Base-by-base conservation (phyloP, 2,113 vertebrate genomes). In the Lagopus muta region DNA sequence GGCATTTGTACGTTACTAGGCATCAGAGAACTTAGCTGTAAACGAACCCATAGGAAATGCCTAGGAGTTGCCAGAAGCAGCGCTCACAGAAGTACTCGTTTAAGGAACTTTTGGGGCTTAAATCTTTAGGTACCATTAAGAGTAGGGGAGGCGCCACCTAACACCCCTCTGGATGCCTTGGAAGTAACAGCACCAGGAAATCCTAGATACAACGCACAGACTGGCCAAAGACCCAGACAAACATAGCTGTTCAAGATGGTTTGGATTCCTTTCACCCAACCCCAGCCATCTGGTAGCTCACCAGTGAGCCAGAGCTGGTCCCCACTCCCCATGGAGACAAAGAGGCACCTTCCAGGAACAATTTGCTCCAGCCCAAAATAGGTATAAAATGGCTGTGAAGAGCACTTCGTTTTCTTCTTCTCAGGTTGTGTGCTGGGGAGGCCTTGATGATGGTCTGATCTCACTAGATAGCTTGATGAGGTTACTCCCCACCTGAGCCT, bases 1-100 rank as follows among this genome's bases (percentile, higher is more conserved):
- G 92, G 21, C 85, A 91, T 86, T 76, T 93, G 55, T 70, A 42
- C 5, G 6, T 89, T 94, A 90, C 45, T 92, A 86, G 92, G 89
- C 65, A 40, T 47, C 74, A 88, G 86, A 74, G 42, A 88, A 77
- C 86, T 82, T 62, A 77, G 62, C 74, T 22, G 21, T 91, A 90
- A 95, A 91, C 86, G 84, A 95, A 88, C 80, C 64, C 65, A 50
- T 66, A 90, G 75, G 94, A 90, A 90, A 88, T 82, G 88, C 82
- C 76, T 47, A 66, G 71, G 78, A 94, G n/a, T 85, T 67, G 87
- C 13, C 25, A 45, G 55, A 88, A 73, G 73, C 24, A 45, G 50
- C 64, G 42, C 79, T 95, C 45, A 77, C 28, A 75, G 78, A 76
- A 16, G 28, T 83, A 45, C 38, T 87, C 7, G 43, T 82, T 89